These are phyloP conservation scores for Lophochroa leadbeateri DNA, from an alignment of 2,113 vertebrate species.

Conservation along the genomic window DNA sequence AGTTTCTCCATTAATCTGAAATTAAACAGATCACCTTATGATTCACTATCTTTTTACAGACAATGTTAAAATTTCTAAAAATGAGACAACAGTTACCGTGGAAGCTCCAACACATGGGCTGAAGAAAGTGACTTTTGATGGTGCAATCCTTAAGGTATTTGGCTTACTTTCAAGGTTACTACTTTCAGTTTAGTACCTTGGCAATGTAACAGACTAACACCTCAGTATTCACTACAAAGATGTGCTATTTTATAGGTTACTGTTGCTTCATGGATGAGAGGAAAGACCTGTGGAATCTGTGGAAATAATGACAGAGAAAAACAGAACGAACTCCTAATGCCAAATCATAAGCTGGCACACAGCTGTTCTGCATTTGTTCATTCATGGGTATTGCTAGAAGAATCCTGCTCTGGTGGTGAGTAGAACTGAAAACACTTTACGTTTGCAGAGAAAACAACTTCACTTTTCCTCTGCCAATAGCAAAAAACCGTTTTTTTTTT, in stretches of 20 bases:
- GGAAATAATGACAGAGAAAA: constrained; percentile 67
- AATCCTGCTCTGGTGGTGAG: constrained; percentile 59
- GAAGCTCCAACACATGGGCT: constrained; percentile 29
- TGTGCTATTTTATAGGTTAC: constrained; percentile 49
- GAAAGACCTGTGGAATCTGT: constrained; percentile 74
- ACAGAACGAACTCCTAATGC: constrained; percentile 57
- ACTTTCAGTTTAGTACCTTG: not conserved
- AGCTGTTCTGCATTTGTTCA: constrained; percentile 56
- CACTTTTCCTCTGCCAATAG: not conserved
- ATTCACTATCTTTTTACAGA: constrained; percentile 20
- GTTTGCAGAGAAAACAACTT: not conserved
- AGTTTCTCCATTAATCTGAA: not conserved
- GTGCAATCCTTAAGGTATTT: constrained; percentile 51
- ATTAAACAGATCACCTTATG: not conserved
- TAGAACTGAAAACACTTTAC: not conserved
- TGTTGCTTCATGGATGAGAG: constrained; percentile 50
- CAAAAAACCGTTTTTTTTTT: not conserved
- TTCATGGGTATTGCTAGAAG: constrained; percentile 63
- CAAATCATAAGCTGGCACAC: constrained; percentile 54
- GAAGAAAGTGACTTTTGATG: constrained; percentile 41
- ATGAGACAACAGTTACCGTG: not conserved
- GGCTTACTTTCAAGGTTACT: not conserved
- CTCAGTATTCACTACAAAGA: not conserved
- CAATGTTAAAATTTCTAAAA: constrained; percentile 45
- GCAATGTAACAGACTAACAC: not conserved